Percentiles rank a stretch among this genome's conserved stretches.
Conservation (phyloP, 2,797 vertebrate species). For the Todus mexicanus region DNA sequence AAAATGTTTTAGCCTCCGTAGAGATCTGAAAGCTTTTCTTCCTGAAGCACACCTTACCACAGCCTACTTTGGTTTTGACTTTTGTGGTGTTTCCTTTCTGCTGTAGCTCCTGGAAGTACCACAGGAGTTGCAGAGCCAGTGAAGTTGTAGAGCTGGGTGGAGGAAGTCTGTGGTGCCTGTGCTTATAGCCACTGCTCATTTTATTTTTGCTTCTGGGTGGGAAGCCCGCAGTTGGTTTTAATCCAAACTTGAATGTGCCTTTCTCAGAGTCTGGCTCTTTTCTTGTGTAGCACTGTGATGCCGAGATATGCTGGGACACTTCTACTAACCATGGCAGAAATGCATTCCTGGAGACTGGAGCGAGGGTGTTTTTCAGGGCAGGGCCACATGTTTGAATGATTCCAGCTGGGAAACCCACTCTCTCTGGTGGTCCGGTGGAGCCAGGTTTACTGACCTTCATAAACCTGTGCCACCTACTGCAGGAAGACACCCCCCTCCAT, state of each 20-base stretch:
- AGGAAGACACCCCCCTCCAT: neutral
- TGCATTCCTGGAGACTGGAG: neutral
- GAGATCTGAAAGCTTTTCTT: neutral
- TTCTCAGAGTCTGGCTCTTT: neutral
- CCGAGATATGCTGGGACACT: constrained; percentile 33
- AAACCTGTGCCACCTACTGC: neutral
- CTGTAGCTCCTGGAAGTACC: neutral
- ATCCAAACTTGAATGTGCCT: neutral
- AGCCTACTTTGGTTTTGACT: neutral
- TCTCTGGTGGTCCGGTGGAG: neutral
- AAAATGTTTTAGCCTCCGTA: neutral
- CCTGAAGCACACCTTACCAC: neutral
- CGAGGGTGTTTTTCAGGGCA: neutral
- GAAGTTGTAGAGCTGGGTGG: neutral
- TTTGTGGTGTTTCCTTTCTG: neutral
- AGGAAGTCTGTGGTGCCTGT: neutral
- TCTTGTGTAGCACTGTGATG: neutral
- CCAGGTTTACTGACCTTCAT: constrained; percentile 4
- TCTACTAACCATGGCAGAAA: constrained; percentile 32
- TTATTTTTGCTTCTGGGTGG: constrained; percentile 40
- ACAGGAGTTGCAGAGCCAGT: neutral
- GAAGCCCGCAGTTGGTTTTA: constrained; percentile 43
- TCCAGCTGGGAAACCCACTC: constrained; percentile 31
- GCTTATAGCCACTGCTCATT: neutral
- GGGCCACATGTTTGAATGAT: constrained; percentile 17